Base-by-base conservation (phyloP, 2,888 invertebrate species). In the Alcis repandata region DNA sequence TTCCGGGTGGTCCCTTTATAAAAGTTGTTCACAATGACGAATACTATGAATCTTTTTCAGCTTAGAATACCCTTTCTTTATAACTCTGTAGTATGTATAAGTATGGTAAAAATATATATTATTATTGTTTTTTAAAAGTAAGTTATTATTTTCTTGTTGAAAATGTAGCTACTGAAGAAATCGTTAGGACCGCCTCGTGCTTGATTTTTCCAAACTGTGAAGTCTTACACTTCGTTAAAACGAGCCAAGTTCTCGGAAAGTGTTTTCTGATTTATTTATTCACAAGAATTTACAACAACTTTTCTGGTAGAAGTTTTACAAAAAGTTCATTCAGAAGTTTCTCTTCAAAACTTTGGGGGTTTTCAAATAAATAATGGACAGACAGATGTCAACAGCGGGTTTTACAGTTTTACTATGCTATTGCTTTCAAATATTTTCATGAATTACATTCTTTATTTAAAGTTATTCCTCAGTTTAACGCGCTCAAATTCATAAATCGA, bases 281-380 rank as follows among this genome's bases (percentile, higher is more conserved):
- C 7, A 11, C 27, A 15, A 19, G 15, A 41, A 41, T 51, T 38
- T 40, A 32, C 33, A 13, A 43, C 38, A 59, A 51, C 48, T 49
- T 49, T 49, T 4, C 32, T 32, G n/a, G 41, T 20, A 13, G 13
- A 38, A 48, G 27, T 58, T 51, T 22, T 17, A 15, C 8, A 40
- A 33, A n/a, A 17, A 32, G n/a, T n/a, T n/a, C n/a, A n/a, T n/a
- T n/a, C n/a, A n/a, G n/a, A n/a, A n/a, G n/a, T n/a, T n/a, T n/a
- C n/a, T n/a, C n/a, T n/a, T n/a, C n/a, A 48, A 38, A 15, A 20
- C 41, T 51, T 59, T 43, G 10, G 20, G 20, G 22, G 19, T 32
- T 45, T 38, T 46, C 41, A 36, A 59, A 45, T 45, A 52, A 52
- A 52, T 43, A 59, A 52, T 36, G 43, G 7, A 52, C 36, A 32